These are phyloP conservation scores for Portevinia maculata DNA, from an alignment of 2,888 invertebrate genomes.

Conservation along the genomic window DNA sequence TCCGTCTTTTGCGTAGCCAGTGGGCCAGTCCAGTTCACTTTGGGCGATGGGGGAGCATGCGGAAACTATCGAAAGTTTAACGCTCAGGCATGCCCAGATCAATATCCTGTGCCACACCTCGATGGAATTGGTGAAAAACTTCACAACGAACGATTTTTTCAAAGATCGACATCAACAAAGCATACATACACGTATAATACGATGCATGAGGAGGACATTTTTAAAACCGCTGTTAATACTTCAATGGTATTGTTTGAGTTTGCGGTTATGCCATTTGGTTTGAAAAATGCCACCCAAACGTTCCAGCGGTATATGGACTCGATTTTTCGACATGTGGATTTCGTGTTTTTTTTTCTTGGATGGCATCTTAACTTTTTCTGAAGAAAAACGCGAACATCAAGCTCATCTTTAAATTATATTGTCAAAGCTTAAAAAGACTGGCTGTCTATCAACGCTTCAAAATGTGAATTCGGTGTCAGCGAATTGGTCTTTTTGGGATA, in stretches of 20 bases:
- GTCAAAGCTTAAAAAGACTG: constrained; percentile 3
- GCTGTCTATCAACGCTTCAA: no score
- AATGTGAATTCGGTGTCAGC: constrained; percentile 65
- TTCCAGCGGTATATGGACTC: constrained; percentile 80
- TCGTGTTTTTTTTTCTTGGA: constrained; percentile 77
- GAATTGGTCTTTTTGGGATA: constrained; percentile 43
- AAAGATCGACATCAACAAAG: constrained; percentile 75
- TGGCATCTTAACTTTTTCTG: constrained; percentile 76
- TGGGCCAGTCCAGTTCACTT: constrained; percentile 1
- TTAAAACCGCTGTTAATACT: constrained; percentile 80
- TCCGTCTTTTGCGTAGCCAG: neutral
- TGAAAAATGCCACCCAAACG: constrained; percentile 78
- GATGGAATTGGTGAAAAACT: neutral
- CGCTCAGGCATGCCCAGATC: constrained; percentile 77
- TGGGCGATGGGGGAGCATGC: constrained; percentile 1
- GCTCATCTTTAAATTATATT: constrained; percentile 74
- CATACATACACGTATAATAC: constrained; percentile 80
- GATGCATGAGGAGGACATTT: constrained; percentile 77
- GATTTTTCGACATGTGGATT: constrained; percentile 75
- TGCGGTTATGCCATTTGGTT: constrained; percentile 76
- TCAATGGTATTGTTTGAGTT: constrained; percentile 80
- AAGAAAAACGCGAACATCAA: constrained; percentile 56
- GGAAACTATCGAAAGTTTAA: constrained; percentile 78
- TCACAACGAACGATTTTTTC: constrained; percentile 50
- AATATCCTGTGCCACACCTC: constrained; percentile 76